Percentiles rank a stretch among this genome's conserved stretches.
phyloP scores from a whole-genome alignment of 2,113 vertebrate species.

The Psittacula cyanocephala region DNA sequence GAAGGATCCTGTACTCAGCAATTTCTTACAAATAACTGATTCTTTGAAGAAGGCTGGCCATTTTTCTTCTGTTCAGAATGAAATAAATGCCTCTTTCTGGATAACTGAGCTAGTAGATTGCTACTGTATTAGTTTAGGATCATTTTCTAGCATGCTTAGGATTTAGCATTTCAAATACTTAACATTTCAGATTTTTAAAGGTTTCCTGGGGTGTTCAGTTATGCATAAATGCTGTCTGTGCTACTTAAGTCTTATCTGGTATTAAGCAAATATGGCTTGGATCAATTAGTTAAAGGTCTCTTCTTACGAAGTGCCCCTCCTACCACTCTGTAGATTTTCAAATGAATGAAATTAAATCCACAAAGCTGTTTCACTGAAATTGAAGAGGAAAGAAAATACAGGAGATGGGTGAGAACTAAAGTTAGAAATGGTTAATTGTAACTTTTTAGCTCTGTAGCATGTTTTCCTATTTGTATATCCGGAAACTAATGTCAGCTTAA shows the following conservation, averaged over 20 bases:
- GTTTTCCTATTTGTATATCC: not conserved
- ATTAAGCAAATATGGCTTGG: constrained; percentile 36
- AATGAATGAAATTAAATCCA: constrained; percentile 33
- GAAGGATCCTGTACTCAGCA: not conserved
- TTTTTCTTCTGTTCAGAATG: not conserved
- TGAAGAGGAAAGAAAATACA: constrained; percentile 30
- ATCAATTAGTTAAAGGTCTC: not conserved
- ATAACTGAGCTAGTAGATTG: not conserved
- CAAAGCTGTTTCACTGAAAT: constrained; percentile 5
- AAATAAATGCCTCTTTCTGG: not conserved
- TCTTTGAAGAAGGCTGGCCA: not conserved
- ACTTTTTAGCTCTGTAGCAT: not conserved
- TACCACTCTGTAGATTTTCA: constrained; percentile 8
- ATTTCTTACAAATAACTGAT: not conserved
- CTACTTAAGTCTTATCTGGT: constrained; percentile 36
- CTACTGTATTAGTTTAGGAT: not conserved
- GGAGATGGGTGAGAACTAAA: constrained; percentile 54
- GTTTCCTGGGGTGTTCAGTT: not conserved
- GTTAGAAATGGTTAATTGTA: not conserved
- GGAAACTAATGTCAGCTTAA: not conserved
- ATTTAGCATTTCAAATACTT: not conserved
- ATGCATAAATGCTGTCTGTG: constrained; percentile 2
- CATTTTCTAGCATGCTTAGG: not conserved
- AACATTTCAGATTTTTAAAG: not conserved
- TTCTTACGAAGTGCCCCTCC: constrained; percentile 28